Percentiles rank a stretch among this genome's conserved stretches.
Evolutionary conservation across 2,888 invertebrate genomes (phyloP).

Genomic region (Eupithecia pulchellata): DNA sequence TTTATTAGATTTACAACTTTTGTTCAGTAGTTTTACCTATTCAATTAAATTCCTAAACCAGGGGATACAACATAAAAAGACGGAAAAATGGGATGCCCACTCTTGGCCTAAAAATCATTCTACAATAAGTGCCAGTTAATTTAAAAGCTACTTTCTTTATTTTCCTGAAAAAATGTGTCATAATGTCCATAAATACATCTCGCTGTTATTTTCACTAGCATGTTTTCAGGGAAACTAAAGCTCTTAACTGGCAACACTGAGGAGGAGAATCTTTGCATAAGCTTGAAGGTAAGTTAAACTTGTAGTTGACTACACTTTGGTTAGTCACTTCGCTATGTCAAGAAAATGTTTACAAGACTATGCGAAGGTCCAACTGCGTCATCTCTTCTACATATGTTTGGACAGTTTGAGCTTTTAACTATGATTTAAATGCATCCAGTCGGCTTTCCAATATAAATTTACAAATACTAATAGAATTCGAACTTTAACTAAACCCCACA

Average conservation of each 20-base stretch:
- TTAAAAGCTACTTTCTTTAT: too few relatives aligned
- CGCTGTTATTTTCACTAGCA: not conserved
- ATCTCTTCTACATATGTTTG: not conserved
- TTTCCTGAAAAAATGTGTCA: too few relatives aligned
- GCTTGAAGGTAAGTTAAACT: not conserved
- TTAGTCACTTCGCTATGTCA: not conserved
- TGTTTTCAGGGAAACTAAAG: not conserved
- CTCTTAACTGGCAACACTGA: not conserved
- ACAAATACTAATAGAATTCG: too few relatives aligned
- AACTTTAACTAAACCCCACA: too few relatives aligned
- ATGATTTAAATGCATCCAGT: not conserved
- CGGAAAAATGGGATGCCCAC: too few relatives aligned
- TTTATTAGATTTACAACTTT: too few relatives aligned
- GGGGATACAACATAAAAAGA: too few relatives aligned
- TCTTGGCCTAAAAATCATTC: too few relatives aligned
- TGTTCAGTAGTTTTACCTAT: too few relatives aligned
- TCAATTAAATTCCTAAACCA: too few relatives aligned
- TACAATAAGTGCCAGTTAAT: too few relatives aligned
- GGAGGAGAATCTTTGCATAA: slow-evolving; percentile 6
- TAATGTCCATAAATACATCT: too few relatives aligned
- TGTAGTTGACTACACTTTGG: slow-evolving; percentile 3
- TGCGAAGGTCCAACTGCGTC: not conserved
- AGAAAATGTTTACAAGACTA: not conserved
- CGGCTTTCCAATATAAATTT: not conserved
- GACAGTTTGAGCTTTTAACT: not conserved